Evolutionary conservation across 2,113 vertebrate genomes (phyloP), one percentile per base, ranked within the genome.

Genomic region (Thymallus thymallus): DNA sequence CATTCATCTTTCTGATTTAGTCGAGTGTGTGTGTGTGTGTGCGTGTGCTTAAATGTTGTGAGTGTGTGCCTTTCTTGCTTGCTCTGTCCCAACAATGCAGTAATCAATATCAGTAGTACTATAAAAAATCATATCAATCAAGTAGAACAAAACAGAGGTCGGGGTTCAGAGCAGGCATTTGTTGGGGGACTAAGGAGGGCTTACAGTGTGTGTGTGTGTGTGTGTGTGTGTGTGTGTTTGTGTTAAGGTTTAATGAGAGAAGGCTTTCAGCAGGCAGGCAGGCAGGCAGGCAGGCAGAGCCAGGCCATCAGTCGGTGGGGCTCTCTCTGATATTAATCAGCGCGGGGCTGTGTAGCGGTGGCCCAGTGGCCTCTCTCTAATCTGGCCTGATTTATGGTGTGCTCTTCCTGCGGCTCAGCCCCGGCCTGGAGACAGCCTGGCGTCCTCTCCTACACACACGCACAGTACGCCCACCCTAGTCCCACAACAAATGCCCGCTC

Each of bases 351-450:
- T 41, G 32, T 88, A 83, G 92, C 93, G 18, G 32, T 88, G 82
- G 92, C 93, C 89, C 89, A 90, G 91, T 91, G 92, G 92, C 72
- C 48, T 92, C 91, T 93, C 94, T 95, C 93, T 95, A 96, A 95
- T 95, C 94, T 95, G 93, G 90, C 80, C 93, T 95, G 94, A 96
- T 96, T 96, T 96, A 95, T 95, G 89, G 92, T 91, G 90, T 83
- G 92, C 90, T 95, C 95, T 95, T 95, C 94, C 94, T 94, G 94
- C 91, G 91, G 93, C 92, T 93, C 92, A 88, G 92, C 92, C 93
- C 92, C 89, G 93, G 93, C 93, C 93, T 92, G 93, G 94, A 96
- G 95, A 95, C 95, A 95, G 93, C 73, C 94, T 95, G 94, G 95
- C 94, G 93, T 94, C 94, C 93, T 92, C 92, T 90, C 78, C 91